Base-by-base conservation (phyloP, 2,888 invertebrate species). In the Lochmaea capreae region DNA sequence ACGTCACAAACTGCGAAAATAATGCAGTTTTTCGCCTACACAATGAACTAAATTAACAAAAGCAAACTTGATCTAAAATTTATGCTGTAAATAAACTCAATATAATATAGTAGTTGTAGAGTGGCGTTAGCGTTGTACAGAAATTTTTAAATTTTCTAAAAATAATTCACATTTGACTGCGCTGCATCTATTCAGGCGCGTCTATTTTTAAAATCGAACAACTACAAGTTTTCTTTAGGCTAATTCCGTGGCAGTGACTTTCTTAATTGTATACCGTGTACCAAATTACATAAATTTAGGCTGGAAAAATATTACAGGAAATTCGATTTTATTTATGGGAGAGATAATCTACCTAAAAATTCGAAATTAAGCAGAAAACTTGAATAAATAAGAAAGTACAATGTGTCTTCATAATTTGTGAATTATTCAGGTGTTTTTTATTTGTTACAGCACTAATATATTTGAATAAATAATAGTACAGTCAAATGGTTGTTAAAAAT, bases 201-300 rank as follows among this genome's bases (percentile, higher is more conserved):
- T 54, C 54, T 54, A 54, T 54, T 54, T 54, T 54, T 54, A 54
- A 18, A 49, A n/a, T 49, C n/a, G n/a, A 49, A 49, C 14, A n/a
- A n/a, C 49, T 49, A 49, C n/a, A 49, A n/a, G 54, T 18, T 54
- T 54, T 54, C 16, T 54, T 54, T 16, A 10, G 18, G 54, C 54
- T 54, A 54, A 18, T 16, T 54, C 54, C 18, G 54, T 54, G 54
- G 54, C 54, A 54, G 18, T 54, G 54, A 54, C 54, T 54, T 54
- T 54, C 54, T 54, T 18, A 54, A 54, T 54, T 54, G 2, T 54
- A 54, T 16, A 16, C 54, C 18, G 54, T 54, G 54, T 16, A 18
- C 54, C 54, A 54, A 54, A 54, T 9, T 49, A 49, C 49, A 49
- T 49, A n/a, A 49, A 49, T 49, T 49, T 49, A 0, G 6, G n/a